These are phyloP conservation scores for Eupithecia abbreviata DNA, from an alignment of 2,888 invertebrate genomes.

Conservation along the genomic window DNA sequence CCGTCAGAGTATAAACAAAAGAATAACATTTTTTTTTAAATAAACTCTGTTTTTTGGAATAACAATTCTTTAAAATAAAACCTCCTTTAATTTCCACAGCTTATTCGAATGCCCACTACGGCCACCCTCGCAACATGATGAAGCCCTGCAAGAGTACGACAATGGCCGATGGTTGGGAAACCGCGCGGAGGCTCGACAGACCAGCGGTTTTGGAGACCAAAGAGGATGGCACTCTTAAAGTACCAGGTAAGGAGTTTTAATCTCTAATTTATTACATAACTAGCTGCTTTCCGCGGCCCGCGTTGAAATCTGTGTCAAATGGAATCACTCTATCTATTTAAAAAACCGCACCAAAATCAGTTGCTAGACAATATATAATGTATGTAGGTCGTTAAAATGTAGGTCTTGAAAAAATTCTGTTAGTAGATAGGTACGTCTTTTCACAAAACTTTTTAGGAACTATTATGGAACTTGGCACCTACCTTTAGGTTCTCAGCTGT, in stretches of 20 bases:
- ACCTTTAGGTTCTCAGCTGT: too few species aligned
- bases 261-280: neutral
- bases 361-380: too few species aligned
- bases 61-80: neutral
- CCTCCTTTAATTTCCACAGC: slow-evolving; percentile 49
- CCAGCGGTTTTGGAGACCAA: slow-evolving; percentile 82
- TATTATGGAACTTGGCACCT: too few species aligned
- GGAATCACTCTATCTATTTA: too few species aligned
- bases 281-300: too few species aligned
- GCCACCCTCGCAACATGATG: slow-evolving; percentile 85
- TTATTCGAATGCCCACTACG: slow-evolving; percentile 86
- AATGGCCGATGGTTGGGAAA: slow-evolving; percentile 88
- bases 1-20: too few species aligned
- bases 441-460: too few species aligned
- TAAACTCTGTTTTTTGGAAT: too few species aligned
- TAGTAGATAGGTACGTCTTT: too few species aligned
- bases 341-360: too few species aligned
- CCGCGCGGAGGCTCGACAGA: slow-evolving; percentile 84
- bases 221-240: slow-evolving; percentile 81
- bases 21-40: too few species aligned
- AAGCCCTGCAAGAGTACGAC: slow-evolving; percentile 76
- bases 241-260: slow-evolving; percentile 66
- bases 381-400: neutral
- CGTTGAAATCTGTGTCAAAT: too few species aligned
- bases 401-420: neutral